These are phyloP conservation scores for Morpho helenor DNA, from an alignment of 2,888 invertebrate genomes.

Conservation along the genomic window DNA sequence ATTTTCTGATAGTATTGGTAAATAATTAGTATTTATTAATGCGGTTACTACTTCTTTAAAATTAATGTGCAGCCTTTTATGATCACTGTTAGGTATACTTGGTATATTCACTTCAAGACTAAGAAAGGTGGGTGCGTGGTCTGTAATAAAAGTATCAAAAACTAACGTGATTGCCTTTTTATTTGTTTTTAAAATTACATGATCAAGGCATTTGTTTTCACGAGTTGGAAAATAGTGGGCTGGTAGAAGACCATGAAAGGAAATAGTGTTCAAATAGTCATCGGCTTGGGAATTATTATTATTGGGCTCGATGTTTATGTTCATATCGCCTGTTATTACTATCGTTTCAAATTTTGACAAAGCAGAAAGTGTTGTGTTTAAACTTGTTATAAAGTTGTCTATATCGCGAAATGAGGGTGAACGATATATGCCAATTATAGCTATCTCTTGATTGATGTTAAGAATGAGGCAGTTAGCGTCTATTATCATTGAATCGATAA, in stretches of 20 bases:
- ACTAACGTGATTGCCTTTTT: too few relatives aligned
- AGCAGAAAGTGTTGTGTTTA: background rate
- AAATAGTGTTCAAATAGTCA: background rate
- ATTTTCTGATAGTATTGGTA: too few relatives aligned
- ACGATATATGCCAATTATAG: background rate
- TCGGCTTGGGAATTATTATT: background rate
- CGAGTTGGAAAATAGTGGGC: background rate
- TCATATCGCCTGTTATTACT: background rate
- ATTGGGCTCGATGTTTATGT: background rate
- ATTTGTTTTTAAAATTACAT: background rate
- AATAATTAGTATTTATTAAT: too few relatives aligned
- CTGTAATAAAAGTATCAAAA: too few relatives aligned
- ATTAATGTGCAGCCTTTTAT: too few relatives aligned
- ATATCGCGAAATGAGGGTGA: background rate
- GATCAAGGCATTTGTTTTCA: background rate
- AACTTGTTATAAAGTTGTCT: background rate
- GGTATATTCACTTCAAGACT: too few relatives aligned
- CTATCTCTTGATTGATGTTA: background rate
- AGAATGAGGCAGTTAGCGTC: background rate
- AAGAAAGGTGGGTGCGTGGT: too few relatives aligned
- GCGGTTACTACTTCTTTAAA: too few relatives aligned
- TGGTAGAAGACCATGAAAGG: background rate
- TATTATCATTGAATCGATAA: too few relatives aligned
- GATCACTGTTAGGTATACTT: too few relatives aligned
- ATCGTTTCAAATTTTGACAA: background rate